These are phyloP conservation scores for Vanessa cardui DNA, from an alignment of 2,888 invertebrate species.

Conservation along the genomic window DNA sequence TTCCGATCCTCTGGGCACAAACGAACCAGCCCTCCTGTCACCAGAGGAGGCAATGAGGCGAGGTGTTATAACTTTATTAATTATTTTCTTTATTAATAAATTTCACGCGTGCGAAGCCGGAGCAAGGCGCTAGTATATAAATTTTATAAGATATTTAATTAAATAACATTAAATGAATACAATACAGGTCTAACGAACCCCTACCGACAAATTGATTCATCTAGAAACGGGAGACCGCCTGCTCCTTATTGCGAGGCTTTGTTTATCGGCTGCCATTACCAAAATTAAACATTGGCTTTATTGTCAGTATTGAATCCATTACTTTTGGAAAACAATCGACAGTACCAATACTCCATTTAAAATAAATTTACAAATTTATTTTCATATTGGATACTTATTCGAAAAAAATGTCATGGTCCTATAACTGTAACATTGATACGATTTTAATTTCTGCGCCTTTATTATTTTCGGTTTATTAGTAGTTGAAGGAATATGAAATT, in stretches of 20 bases:
- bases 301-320: slow-evolving; percentile 20
- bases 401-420: too few species aligned
- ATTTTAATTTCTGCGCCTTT: background rate
- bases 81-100: too few species aligned
- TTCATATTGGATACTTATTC: too few species aligned
- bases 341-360: background rate
- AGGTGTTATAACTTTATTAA: too few species aligned
- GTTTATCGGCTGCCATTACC: slow-evolving; percentile 53
- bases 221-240: slow-evolving; percentile 49
- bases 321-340: slow-evolving; percentile 39
- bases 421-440: background rate
- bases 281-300: slow-evolving; percentile 49
- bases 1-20: too few species aligned
- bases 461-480: too few species aligned
- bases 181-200: slow-evolving; percentile 51
- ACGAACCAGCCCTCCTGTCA: too few species aligned
- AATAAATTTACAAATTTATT: background rate
- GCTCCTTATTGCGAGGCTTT: slow-evolving; percentile 42
- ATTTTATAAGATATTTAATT: background rate
- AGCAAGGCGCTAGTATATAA: background rate
- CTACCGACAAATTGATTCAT: slow-evolving; percentile 65
- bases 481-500: too few species aligned
- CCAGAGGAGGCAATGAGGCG: too few species aligned
- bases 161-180: slow-evolving; percentile 45
- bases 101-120: too few species aligned